A percentile compares a stretch with the other conserved stretches of the same genome.
Conservation (phyloP, 2,888 invertebrate species). For the Blera fallax region DNA sequence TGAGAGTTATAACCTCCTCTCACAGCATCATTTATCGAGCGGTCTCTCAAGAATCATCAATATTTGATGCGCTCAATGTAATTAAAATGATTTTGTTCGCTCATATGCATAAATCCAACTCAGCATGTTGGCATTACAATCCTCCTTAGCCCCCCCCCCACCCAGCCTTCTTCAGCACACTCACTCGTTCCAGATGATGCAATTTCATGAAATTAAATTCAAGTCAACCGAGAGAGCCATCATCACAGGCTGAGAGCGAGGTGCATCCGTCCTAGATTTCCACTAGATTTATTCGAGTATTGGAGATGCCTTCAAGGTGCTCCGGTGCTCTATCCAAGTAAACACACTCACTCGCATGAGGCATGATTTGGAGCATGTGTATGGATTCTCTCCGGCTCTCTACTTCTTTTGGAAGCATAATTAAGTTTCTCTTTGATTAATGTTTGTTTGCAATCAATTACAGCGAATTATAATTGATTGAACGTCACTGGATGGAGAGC, state of each 20-base stretch:
- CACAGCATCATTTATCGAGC: background rate
- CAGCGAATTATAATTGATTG: conserved; percentile 66
- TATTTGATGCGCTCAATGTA: conserved; percentile 69
- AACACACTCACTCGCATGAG: conserved; percentile 18
- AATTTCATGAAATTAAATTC: conserved; percentile 68
- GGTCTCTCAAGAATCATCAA: conserved; percentile 56
- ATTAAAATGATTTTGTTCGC: conserved; percentile 63
- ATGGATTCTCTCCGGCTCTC: background rate
- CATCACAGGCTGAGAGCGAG: conserved; percentile 31
- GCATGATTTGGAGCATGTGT: conserved; percentile 43
- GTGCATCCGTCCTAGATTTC: conserved; percentile 67
- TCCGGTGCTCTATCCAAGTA: conserved; percentile 32
- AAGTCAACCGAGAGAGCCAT: conserved; percentile 61
- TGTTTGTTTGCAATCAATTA: conserved; percentile 72
- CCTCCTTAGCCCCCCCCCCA: background rate
- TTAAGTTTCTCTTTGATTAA: conserved; percentile 72
- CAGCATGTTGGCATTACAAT: conserved; percentile 39
- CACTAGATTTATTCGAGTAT: conserved; percentile 43
- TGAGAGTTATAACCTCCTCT: conserved; percentile 4
- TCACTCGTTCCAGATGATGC: conserved; percentile 69
- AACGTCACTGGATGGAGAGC: conserved; percentile 39
- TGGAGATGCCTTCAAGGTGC: conserved; percentile 65
- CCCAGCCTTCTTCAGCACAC: background rate
- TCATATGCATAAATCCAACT: conserved; percentile 62
- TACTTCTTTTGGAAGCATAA: conserved; percentile 45